A percentile compares a stretch with the other conserved stretches of the same genome.
Evolutionary conservation across 2,888 invertebrate genomes (phyloP).

Genomic region (Acronicta leporina): DNA sequence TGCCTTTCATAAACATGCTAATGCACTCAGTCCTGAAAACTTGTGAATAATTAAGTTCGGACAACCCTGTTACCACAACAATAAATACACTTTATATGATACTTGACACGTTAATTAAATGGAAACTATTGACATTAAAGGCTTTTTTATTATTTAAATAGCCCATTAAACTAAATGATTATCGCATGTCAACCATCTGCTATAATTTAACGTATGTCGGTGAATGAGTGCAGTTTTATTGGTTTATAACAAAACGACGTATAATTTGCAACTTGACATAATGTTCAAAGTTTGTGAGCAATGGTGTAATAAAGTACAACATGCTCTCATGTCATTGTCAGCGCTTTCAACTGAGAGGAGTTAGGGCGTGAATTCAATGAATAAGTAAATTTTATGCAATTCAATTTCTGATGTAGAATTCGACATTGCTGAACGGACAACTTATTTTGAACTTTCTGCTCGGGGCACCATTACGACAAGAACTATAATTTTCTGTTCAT

Average conservation of each 20-base stretch:
- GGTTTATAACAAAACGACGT: background rate
- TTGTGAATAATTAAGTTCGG: conserved; percentile 3
- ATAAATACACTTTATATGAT: conserved; percentile 50
- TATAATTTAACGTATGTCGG: conserved; percentile 26
- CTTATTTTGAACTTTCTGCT: conserved; percentile 48
- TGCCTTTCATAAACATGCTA: background rate
- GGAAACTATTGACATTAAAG: conserved; percentile 57
- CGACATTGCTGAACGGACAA: conserved; percentile 43
- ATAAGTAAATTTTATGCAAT: conserved; percentile 60
- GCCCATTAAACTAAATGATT: conserved; percentile 62
- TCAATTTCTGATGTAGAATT: conserved; percentile 46
- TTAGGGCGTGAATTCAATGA: conserved; percentile 49
- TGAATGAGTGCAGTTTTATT: conserved; percentile 12
- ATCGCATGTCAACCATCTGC: conserved; percentile 49
- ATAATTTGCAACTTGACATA: background rate
- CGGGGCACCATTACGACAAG: conserved; percentile 35
- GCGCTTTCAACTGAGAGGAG: conserved; percentile 23
- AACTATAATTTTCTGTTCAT: conserved; percentile 46
- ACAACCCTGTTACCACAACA: conserved; percentile 51
- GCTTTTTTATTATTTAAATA: conserved; percentile 59
- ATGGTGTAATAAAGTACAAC: conserved; percentile 14
- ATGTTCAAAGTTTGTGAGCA: conserved; percentile 8
- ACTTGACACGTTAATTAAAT: conserved; percentile 60
- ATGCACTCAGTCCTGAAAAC: background rate
- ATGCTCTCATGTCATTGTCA: conserved; percentile 16